These are phyloP conservation scores for Erebia ligea DNA, from an alignment of 2,888 invertebrate species.

Conservation along the genomic window DNA sequence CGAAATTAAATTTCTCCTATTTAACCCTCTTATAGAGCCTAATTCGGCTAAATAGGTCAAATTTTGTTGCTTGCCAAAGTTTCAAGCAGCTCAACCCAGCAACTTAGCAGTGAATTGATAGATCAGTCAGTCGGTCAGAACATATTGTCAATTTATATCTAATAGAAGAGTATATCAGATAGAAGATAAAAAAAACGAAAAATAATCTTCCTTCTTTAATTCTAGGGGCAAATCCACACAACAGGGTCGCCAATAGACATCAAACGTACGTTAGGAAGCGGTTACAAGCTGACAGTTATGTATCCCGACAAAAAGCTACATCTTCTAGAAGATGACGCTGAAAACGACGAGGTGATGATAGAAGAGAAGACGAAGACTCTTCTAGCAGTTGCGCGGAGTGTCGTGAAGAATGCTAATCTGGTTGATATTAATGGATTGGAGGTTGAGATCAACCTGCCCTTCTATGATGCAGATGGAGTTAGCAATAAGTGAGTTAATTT, in stretches of 20 bases:
- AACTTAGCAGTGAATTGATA: too few species aligned
- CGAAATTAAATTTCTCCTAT: too few species aligned
- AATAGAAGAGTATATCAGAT: too few species aligned
- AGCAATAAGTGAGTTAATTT: conserved; percentile 75
- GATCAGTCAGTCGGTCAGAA: too few species aligned
- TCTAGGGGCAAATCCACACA: conserved; percentile 81
- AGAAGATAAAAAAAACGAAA: background rate
- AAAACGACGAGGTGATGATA: conserved; percentile 46
- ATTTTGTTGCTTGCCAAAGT: too few species aligned
- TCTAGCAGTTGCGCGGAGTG: conserved; percentile 63
- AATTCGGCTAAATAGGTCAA: too few species aligned
- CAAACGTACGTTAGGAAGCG: conserved; percentile 81
- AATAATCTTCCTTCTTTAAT: background rate
- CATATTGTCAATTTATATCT: too few species aligned
- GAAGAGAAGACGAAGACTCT: conserved; percentile 69
- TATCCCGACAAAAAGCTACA: conserved; percentile 53
- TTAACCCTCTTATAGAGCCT: too few species aligned
- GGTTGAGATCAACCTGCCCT: conserved; percentile 77
- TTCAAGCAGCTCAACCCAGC: too few species aligned
- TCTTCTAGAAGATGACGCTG: conserved; percentile 29
- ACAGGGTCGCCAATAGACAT: conserved; percentile 82
- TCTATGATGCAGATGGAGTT: conserved; percentile 74
- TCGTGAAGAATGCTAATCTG: conserved; percentile 73
- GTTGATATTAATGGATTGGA: conserved; percentile 64
- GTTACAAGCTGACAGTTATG: conserved; percentile 78